Evolutionary conservation across 2,113 vertebrate species (phyloP), one percentile per base, ranked within the genome.

Genomic region (Stegastes partitus): DNA sequence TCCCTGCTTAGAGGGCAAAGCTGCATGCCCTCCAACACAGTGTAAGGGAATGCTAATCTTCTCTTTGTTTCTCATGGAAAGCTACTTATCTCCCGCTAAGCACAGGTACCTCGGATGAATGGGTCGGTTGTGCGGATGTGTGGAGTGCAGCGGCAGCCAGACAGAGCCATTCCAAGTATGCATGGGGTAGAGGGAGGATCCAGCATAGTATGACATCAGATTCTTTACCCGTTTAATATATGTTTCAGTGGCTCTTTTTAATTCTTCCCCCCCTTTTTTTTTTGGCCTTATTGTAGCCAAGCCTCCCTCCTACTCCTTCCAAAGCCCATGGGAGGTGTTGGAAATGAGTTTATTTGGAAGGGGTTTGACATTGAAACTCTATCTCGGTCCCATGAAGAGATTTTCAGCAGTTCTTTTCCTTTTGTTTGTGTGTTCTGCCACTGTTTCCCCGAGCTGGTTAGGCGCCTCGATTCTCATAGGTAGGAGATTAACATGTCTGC

Each of bases 31-130:
- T 89, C 91, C 92, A 94, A 94, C 90, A 89, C 79, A 81, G 93
- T 83, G 95, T 95, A 93, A 94, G 91, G 93, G 92, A 95, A 93
- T 92, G 94, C 84, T 94, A 96, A 95, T 95, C 94, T 95, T 90
- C 91, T 93, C 93, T 96, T 96, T 92, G 92, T 95, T 95, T 94
- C 94, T 92, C 77, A 0, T 7, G 89, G 89, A 94, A 95, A 97
- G 94, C 93, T 94, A 87, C 94, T 96, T 97, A 95, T 95, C 95
- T 95, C 87, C 92, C 82, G 84, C 94, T 94, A 92, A 93, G 94
- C 86, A 89, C 89, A 94, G 92, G 90, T 93, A 92, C 79, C 90
- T 80, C 54, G 85, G 69, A 94, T 97, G 96, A 97, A 97, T 96
- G 94, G 95, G 92, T 77, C 75, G 91, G 91, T 96, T 98, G 96